Conservation (phyloP, 1,140 invertebrate genomes). For the Drosophila prosaltans region DNA sequence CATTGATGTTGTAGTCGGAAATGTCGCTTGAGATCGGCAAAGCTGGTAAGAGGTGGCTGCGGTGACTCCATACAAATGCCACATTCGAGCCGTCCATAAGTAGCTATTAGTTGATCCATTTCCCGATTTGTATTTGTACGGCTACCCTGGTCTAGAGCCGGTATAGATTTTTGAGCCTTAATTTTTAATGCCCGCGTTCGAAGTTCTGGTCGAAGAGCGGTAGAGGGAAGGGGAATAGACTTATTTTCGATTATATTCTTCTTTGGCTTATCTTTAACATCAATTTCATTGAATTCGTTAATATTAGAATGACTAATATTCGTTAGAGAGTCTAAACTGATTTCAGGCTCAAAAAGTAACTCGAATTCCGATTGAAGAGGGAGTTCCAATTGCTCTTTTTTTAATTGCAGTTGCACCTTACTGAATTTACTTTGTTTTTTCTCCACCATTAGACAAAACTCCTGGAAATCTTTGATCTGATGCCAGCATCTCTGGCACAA, state of each 20-base stretch:
- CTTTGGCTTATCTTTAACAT: constrained; percentile 17
- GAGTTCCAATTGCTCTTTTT: constrained; percentile 38
- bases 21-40: constrained; percentile 45
- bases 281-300: constrained; percentile 43
- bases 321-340: constrained; percentile 36
- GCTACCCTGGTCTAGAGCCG: constrained; percentile 16
- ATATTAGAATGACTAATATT: constrained; percentile 13
- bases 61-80: constrained; percentile 27
- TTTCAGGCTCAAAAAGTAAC: constrained; percentile 45
- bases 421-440: constrained; percentile 25
- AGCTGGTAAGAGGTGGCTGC: constrained; percentile 23
- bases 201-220: constrained; percentile 34
- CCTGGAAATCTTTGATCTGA: constrained; percentile 44
- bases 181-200: not conserved
- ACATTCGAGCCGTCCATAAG: constrained; percentile 42
- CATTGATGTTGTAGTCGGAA: constrained; percentile 44
- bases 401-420: constrained; percentile 35
- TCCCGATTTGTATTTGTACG: constrained; percentile 25
- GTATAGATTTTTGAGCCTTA: constrained; percentile 30
- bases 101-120: constrained; percentile 41
- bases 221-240: constrained; percentile 12
- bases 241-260: not conserved
- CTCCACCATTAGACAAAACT: constrained; percentile 48
- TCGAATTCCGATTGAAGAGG: constrained; percentile 27
- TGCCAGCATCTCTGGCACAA: constrained; percentile 47